Evolutionary conservation across 2,797 vertebrate genomes (phyloP), one percentile per base, ranked within the genome.

Genomic region (Hephaestus fuliginosus): DNA sequence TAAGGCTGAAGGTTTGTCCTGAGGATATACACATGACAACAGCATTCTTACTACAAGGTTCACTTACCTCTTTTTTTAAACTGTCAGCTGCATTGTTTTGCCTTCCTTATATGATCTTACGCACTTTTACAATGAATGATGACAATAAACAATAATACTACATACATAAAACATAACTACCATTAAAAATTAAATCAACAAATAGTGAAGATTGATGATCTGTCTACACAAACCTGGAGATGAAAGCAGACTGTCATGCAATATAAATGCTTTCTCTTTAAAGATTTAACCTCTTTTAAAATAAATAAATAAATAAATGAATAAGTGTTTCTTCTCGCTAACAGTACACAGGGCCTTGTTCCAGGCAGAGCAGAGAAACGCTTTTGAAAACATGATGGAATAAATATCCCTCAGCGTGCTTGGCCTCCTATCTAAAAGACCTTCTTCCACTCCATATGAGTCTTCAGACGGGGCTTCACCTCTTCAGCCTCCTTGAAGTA

Each of bases 381-480:
- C 43, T 60, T 75, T 67, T 69, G 30, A 71, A 62, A 80, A 76
- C n/a, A 55, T 53, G 44, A 69, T 57, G 48, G 61, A 83, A 71
- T 53, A 75, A 2, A 49, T 70, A 70, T 70, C 52, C 81, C 48
- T 7, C 46, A 7, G 36, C 18, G 11, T 69, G 65, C 73, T 68
- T 69, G 41, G 5, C 18, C 11, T 75, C 46, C 30, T 44, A 28
- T 84, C 68, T 69, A 1, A 65, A 55, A 70, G 1, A 5, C 18
- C 12, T 53, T 17, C 56, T 58, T 70, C 46, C 51, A 36, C 46
- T 74, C 46, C 56, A 11, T 12, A 15, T 4, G 18, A 53, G 22
- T n/a, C 55, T 33, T 53, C 22, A 51, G n/a, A 64, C 49, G 33
- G 39, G 43, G 13, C 14, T 84, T 82, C 49, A 5, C 52, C 12